phyloP scores from a whole-genome alignment of 2,888 invertebrate species.

The Phyllotreta striolata region DNA sequence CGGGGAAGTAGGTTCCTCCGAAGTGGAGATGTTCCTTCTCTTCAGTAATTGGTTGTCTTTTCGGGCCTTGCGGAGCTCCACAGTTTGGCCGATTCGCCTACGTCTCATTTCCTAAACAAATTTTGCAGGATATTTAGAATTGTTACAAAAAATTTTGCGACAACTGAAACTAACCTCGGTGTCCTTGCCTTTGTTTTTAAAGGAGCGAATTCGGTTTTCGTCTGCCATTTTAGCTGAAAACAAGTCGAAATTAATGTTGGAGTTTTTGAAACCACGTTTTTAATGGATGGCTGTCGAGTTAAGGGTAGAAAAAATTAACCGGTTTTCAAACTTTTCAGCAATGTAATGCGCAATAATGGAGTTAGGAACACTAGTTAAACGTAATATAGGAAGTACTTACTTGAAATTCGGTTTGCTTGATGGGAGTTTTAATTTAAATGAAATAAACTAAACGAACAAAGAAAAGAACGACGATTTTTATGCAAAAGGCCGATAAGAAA shows the following conservation, averaged over 20 bases:
- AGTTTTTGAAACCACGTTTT: slow-evolving; percentile 19
- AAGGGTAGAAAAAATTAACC: slow-evolving; percentile 24
- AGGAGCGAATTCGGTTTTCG: slow-evolving; percentile 71
- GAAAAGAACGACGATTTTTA: slow-evolving; percentile 22
- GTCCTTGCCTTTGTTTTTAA: slow-evolving; percentile 82
- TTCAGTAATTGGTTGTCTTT: slow-evolving; percentile 95
- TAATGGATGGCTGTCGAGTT: slow-evolving; percentile 15
- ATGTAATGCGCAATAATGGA: slow-evolving; percentile 21
- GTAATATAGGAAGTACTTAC: slow-evolving; percentile 12
- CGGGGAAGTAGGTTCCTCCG: slow-evolving; percentile 64
- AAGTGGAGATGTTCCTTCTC: slow-evolving; percentile 79
- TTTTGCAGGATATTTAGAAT: slow-evolving; percentile 1
- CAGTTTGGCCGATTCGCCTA: slow-evolving; percentile 86
- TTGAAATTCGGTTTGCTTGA: slow-evolving; percentile 13
- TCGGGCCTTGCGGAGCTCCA: slow-evolving; percentile 91
- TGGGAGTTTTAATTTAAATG: slow-evolving; percentile 22
- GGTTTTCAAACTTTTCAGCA: background rate
- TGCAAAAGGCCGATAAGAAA: slow-evolving; percentile 33
- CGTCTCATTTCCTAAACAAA: slow-evolving; percentile 80
- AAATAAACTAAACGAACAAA: slow-evolving; percentile 25
- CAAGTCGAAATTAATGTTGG: slow-evolving; percentile 3
- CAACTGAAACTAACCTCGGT: slow-evolving; percentile 68
- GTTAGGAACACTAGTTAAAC: background rate
- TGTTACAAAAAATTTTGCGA: background rate
- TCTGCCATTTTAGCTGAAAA: slow-evolving; percentile 66